Evolutionary conservation across 2,888 invertebrate genomes (phyloP).

Genomic region (Nemapogon koenigi): DNA sequence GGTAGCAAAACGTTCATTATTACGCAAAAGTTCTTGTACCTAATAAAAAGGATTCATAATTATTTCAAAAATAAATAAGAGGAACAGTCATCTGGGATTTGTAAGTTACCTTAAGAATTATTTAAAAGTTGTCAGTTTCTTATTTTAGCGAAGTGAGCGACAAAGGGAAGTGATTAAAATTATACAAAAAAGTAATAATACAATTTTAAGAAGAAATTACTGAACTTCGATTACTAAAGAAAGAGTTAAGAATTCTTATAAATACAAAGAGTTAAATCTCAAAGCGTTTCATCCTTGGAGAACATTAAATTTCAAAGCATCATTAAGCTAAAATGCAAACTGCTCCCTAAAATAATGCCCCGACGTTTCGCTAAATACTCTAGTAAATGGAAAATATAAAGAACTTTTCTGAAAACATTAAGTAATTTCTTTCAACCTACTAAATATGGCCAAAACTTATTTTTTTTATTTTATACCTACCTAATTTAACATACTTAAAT

Average conservation of each 20-base stretch:
- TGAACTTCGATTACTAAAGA: conserved; percentile 37
- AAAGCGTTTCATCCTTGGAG: conserved; percentile 1
- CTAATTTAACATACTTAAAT: no score
- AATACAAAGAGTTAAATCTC: conserved; percentile 23
- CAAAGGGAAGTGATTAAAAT: background rate
- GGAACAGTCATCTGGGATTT: no score
- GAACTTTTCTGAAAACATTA: no score
- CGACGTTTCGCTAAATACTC: conserved; percentile 6
- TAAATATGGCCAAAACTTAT: background rate
- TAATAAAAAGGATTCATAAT: no score
- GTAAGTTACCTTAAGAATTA: no score
- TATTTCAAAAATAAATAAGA: no score
- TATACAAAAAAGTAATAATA: background rate
- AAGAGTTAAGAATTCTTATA: conserved; percentile 5
- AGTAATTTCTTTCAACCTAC: no score
- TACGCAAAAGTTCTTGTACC: no score
- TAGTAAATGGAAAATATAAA: background rate
- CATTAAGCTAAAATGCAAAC: conserved; percentile 20
- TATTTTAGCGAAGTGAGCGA: no score
- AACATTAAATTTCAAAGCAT: conserved; percentile 22
- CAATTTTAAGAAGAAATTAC: conserved; percentile 38
- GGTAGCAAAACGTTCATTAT: no score
- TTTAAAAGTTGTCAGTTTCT: no score
- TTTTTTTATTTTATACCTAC: background rate
- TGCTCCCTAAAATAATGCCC: conserved; percentile 18